Percentiles rank a stretch among this genome's conserved stretches.
These are phyloP conservation scores for Piprites chloris DNA, from an alignment of 2,113 vertebrate species.

Conservation along the genomic window DNA sequence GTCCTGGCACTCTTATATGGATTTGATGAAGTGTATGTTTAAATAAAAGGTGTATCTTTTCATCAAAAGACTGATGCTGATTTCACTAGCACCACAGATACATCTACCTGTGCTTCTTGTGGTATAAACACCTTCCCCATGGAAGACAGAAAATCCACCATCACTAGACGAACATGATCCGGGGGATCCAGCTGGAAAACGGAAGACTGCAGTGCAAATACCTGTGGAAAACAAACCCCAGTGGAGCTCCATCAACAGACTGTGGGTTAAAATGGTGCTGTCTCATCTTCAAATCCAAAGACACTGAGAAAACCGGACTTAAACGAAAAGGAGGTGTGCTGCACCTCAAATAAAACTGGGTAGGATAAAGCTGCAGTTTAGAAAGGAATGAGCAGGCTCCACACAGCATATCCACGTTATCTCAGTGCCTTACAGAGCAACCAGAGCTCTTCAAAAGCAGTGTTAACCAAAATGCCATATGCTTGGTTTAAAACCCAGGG, in stretches of 20 bases:
- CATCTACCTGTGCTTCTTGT: constrained; percentile 80
- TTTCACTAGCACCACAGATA: background rate
- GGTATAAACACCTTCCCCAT: constrained; percentile 84
- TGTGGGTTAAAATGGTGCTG: background rate
- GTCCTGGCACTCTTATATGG: background rate
- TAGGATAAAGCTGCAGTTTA: background rate
- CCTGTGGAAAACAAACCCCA: constrained; percentile 62
- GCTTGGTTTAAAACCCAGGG: background rate
- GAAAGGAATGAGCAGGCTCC: background rate
- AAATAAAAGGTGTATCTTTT: background rate
- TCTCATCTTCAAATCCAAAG: background rate
- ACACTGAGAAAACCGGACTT: background rate
- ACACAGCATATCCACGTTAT: background rate
- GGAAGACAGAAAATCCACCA: constrained; percentile 82
- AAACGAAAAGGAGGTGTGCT: background rate
- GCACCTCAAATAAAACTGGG: background rate
- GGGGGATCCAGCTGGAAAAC: constrained; percentile 74
- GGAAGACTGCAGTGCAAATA: constrained; percentile 75
- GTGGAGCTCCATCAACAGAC: background rate
- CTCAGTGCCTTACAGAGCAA: background rate
- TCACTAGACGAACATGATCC: constrained; percentile 78
- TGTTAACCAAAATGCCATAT: background rate
- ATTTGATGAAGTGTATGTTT: background rate
- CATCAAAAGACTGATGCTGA: background rate
- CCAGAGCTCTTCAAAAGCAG: background rate